Conservation (phyloP, 64 coral and sea anemone species). For the Astreopora myriophthalma region DNA sequence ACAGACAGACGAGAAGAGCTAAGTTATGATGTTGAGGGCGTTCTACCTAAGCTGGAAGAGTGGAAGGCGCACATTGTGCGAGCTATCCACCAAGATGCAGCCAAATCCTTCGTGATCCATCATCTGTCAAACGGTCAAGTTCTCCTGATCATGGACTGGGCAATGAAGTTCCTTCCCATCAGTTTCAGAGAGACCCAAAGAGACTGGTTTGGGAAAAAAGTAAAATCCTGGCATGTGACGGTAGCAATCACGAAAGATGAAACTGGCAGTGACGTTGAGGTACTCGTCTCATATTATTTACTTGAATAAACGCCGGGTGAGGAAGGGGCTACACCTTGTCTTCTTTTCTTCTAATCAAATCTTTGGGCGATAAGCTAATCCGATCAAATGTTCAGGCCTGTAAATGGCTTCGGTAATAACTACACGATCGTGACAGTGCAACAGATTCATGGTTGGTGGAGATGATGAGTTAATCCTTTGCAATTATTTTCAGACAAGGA, state of each 20-base stretch:
- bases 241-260: slow-evolving; percentile 19
- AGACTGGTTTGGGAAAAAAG: slow-evolving; percentile 46
- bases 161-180: slow-evolving; percentile 67
- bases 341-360: background rate
- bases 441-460: background rate
- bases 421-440: background rate
- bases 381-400: background rate
- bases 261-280: slow-evolving; percentile 22
- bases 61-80: slow-evolving; percentile 40
- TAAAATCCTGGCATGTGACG: slow-evolving; percentile 23
- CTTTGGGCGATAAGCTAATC: background rate
- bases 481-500: background rate
- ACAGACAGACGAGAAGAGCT: slow-evolving; percentile 26
- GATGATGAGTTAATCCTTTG: background rate
- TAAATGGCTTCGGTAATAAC: background rate
- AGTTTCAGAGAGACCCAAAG: slow-evolving; percentile 17
- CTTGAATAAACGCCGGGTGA: background rate
- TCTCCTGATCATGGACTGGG: slow-evolving; percentile 38
- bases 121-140: slow-evolving; percentile 12
- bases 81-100: background rate
- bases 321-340: background rate
- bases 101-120: background rate
- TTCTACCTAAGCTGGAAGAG: background rate
- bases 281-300: background rate
- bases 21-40: slow-evolving; percentile 18